Percentiles rank a stretch among this genome's conserved stretches.
phyloP scores from a whole-genome alignment of 2,113 vertebrate species.

The Mesoclemmys tuberculata region DNA sequence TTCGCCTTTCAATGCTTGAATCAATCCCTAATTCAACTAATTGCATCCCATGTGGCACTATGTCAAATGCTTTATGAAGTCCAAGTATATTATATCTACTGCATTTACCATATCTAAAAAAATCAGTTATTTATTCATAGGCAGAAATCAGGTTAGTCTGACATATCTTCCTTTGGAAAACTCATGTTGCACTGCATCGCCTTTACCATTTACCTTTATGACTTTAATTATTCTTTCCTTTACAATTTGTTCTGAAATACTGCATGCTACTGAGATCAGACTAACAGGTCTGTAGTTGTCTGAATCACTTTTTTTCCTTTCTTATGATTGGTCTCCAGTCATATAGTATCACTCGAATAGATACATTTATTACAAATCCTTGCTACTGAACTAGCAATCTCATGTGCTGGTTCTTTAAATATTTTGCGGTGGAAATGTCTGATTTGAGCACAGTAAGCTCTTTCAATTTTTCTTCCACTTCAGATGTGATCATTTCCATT shows the following conservation, averaged over 20 bases:
- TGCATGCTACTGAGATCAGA: neutral
- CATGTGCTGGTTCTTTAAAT: neutral
- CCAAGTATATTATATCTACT: too few species aligned
- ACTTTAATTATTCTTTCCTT: neutral
- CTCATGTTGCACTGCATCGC: too few species aligned
- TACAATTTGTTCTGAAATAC: neutral
- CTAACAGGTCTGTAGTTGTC: neutral
- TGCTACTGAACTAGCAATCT: neutral
- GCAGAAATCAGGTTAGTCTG: too few species aligned
- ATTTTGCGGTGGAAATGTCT: neutral
- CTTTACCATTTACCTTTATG: neutral
- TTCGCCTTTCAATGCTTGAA: too few species aligned
- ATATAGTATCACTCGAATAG: neutral
- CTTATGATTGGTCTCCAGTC: neutral
- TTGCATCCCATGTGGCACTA: too few species aligned
- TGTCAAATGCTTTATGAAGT: too few species aligned
- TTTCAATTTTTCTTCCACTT: neutral
- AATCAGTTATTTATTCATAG: too few species aligned
- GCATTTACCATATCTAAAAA: too few species aligned
- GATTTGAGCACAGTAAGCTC: neutral
- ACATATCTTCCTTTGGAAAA: too few species aligned
- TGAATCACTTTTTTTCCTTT: neutral
- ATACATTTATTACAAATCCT: neutral
- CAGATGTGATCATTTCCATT: neutral
- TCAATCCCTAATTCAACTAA: too few species aligned